Conservation (phyloP, 2,888 invertebrate genomes). For the Lithophane socia region DNA sequence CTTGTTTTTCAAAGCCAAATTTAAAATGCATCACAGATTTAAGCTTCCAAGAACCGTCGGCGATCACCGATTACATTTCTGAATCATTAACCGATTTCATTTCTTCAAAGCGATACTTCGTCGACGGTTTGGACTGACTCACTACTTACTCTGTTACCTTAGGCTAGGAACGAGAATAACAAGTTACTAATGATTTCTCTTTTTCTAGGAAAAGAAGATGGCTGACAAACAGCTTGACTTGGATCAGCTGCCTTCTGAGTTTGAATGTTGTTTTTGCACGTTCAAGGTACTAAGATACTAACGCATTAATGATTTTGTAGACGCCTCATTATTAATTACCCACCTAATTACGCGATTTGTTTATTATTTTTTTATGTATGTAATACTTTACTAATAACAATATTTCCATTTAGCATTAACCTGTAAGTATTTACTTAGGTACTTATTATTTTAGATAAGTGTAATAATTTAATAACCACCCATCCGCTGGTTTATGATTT, state of each 20-base stretch:
- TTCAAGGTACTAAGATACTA: constrained; percentile 94
- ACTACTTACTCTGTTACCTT: constrained; percentile 50
- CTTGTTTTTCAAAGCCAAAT: constrained; percentile 55
- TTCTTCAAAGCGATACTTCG: constrained; percentile 37
- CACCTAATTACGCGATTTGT: constrained; percentile 53
- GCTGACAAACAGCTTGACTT: constrained; percentile 93
- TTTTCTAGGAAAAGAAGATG: constrained; percentile 93
- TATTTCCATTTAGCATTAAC: constrained; percentile 72
- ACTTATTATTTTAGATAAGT: constrained; percentile 56
- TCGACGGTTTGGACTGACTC: constrained; percentile 55
- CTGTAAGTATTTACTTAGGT: constrained; percentile 73
- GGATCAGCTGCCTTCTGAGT: constrained; percentile 98
- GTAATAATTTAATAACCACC: constrained; percentile 45
- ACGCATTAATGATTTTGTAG: constrained; percentile 63
- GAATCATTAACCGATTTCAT: constrained; percentile 3
- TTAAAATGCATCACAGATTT: constrained; percentile 37
- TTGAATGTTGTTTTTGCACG: constrained; percentile 99
- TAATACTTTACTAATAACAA: constrained; percentile 66
- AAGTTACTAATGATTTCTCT: constrained; percentile 84
- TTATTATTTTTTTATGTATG: constrained; percentile 57
- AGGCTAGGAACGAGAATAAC: constrained; percentile 40
- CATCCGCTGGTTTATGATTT: constrained; percentile 59
- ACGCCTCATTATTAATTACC: constrained; percentile 59
- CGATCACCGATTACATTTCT: constrained; percentile 22
- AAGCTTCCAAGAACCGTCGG: constrained; percentile 48